A percentile compares a stretch with the other conserved stretches of the same genome.
Evolutionary conservation across 2,113 vertebrate genomes (phyloP).

Genomic region (Myocastor coypus): DNA sequence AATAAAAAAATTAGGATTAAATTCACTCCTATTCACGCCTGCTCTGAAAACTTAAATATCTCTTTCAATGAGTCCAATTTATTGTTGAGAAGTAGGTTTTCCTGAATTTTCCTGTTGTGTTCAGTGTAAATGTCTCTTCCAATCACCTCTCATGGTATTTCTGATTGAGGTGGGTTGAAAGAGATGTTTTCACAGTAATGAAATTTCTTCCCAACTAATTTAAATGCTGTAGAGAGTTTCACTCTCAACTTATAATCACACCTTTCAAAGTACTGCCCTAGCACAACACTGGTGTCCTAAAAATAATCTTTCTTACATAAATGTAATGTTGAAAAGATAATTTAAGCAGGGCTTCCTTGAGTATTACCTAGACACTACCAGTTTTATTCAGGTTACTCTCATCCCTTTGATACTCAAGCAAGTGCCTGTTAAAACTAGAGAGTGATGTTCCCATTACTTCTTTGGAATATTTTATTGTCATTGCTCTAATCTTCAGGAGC

Average conservation of each 20-base stretch:
- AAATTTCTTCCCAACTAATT: background rate
- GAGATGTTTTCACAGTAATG: background rate
- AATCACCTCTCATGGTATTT: background rate
- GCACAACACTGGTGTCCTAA: too few species aligned
- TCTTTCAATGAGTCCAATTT: background rate
- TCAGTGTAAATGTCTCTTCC: background rate
- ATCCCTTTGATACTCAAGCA: background rate
- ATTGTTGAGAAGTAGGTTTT: background rate
- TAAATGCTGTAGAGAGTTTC: background rate
- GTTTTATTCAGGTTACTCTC: too few species aligned
- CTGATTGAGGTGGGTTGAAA: background rate
- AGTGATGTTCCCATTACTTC: background rate
- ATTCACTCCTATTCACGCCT: background rate
- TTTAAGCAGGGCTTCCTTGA: too few species aligned
- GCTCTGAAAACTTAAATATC: background rate
- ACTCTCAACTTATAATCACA: too few species aligned
- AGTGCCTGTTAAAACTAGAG: background rate
- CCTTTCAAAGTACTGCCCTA: too few species aligned
- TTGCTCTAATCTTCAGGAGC: background rate
- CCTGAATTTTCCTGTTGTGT: background rate
- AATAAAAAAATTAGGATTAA: background rate
- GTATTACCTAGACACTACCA: too few species aligned
- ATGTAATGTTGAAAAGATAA: too few species aligned
- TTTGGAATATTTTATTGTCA: conserved; percentile 24
- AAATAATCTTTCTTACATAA: too few species aligned